Base-by-base conservation (phyloP, 2,888 invertebrate genomes). In the Platypus cylindrus region DNA sequence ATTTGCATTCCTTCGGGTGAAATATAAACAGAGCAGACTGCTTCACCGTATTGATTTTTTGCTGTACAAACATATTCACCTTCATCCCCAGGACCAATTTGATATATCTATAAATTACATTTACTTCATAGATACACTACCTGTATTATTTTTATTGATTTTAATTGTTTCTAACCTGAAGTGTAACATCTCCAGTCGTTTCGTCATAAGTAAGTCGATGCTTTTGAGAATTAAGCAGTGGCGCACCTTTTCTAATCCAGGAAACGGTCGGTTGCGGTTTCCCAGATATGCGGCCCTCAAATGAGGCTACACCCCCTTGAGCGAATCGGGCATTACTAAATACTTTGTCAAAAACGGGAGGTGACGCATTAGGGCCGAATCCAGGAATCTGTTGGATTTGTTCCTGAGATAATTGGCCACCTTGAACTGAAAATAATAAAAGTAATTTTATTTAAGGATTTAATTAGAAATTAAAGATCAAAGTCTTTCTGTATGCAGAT, bases 61-160 rank as follows among this genome's bases (percentile, higher is more conserved):
- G 93, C 93, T 40, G 84, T 86, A 63, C 93, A 91, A 2, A 90
- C 90, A 62, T 94, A 94, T 66, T 94, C 93, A 49, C 93, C 94
- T 61, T 91, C 90, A 63, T 94, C 93, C 32, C 91, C 93, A 36
- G 90, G 89, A 41, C 91, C 91, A 51, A 94, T 89, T 58, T 87
- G 82, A 60, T 85, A 85, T 56, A 98, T 95, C 51, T 87, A 77
- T 52, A 97, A 71, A 41, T n/a, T n/a, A n/a, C n/a, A n/a, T n/a
- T 85, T 83, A 48, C 59, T 59, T 27, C 41, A 42, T n/a, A 16
- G 15, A 16, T 15, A 32, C 17, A 12, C n/a, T n/a, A n/a, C n/a
- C n/a, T n/a, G 20, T 20, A 20, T 7, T 20, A 7, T 20, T 20
- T 20, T 20, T 7, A 7, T 20, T 20, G 20, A 20, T 7, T 9